Percentiles rank a stretch among this genome's conserved stretches.
Conservation (phyloP, 2,113 vertebrate genomes). For the Coryphaenoides rupestris region DNA sequence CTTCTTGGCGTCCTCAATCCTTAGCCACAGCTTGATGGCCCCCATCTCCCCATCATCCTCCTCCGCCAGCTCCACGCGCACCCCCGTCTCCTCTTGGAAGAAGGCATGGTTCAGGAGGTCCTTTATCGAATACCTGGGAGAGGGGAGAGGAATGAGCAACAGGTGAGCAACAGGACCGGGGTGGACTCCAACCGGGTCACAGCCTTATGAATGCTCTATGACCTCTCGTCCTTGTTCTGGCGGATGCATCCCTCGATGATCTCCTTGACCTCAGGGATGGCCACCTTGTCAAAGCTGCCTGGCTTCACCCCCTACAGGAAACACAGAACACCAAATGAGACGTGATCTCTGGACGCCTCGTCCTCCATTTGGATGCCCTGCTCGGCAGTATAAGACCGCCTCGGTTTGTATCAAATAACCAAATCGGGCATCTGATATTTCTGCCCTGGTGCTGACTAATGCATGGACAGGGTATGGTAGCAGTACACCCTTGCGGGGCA, state of each 20-base stretch:
- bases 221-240: conserved; percentile 98
- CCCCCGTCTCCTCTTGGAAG: conserved; percentile 97
- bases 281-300: conserved; percentile 98
- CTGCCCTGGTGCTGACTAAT: too few relatives aligned
- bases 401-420: not conserved
- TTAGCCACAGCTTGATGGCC: conserved; percentile 93
- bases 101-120: conserved; percentile 98
- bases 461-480: too few relatives aligned
- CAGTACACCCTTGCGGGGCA: too few relatives aligned
- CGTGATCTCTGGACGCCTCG: not conserved
- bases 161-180: not conserved
- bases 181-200: not conserved
- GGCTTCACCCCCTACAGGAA: conserved; percentile 93
- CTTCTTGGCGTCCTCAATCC: conserved; percentile 96
- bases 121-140: conserved; percentile 91
- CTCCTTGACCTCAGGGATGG: conserved; percentile 98
- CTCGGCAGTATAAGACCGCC: not conserved
- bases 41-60: conserved; percentile 97
- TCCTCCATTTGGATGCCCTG: conserved; percentile 8
- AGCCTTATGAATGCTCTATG: not conserved
- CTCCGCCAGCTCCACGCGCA: conserved; percentile 95
- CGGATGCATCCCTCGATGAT: conserved; percentile 98
- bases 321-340: conserved; percentile 63
- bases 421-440: too few relatives aligned
- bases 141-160: conserved; percentile 2